A percentile compares a stretch with the other conserved stretches of the same genome.
These are phyloP conservation scores for Drosophila busckii DNA, from an alignment of 1,140 invertebrate species.

Conservation along the genomic window DNA sequence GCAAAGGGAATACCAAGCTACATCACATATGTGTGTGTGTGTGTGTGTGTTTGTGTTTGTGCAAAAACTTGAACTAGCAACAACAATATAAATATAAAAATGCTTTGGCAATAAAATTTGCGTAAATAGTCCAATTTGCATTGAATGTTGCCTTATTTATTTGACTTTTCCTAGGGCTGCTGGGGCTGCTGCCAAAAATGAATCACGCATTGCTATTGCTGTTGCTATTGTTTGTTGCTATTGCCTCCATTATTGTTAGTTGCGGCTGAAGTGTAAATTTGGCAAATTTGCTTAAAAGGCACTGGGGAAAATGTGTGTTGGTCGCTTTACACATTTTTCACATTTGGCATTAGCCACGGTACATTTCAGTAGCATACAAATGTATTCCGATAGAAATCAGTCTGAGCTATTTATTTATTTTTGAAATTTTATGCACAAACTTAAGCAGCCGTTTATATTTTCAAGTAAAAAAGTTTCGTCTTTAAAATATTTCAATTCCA, in stretches of 20 bases:
- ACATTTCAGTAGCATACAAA: conserved; percentile 38
- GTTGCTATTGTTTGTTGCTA: conserved; percentile 27
- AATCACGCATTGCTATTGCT: conserved; percentile 24
- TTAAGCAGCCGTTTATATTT: too few relatives aligned
- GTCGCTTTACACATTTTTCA: conserved; percentile 7
- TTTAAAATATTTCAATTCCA: too few relatives aligned
- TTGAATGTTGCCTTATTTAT: conserved; percentile 73
- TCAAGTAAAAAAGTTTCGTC: too few relatives aligned
- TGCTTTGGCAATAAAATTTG: conserved; percentile 72
- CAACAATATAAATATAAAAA: conserved; percentile 70
- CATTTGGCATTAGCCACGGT: conserved; percentile 42
- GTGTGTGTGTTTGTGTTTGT: too few relatives aligned
- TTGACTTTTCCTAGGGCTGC: conserved; percentile 17
- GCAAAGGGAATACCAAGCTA: conserved; percentile 42
- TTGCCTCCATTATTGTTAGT: conserved; percentile 5
- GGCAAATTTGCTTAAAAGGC: conserved; percentile 63
- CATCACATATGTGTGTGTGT: conserved; percentile 35
- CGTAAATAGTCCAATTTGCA: conserved; percentile 76
- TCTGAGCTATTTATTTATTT: conserved; percentile 4
- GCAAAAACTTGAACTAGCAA: conserved; percentile 41
- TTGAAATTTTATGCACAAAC: background rate
- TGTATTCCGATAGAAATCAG: background rate
- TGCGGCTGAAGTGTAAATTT: conserved; percentile 63
- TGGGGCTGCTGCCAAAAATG: conserved; percentile 16
- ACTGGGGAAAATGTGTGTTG: conserved; percentile 26